Conservation (phyloP, 2,113 vertebrate genomes). For the Petrocephalus microphthalmus region DNA sequence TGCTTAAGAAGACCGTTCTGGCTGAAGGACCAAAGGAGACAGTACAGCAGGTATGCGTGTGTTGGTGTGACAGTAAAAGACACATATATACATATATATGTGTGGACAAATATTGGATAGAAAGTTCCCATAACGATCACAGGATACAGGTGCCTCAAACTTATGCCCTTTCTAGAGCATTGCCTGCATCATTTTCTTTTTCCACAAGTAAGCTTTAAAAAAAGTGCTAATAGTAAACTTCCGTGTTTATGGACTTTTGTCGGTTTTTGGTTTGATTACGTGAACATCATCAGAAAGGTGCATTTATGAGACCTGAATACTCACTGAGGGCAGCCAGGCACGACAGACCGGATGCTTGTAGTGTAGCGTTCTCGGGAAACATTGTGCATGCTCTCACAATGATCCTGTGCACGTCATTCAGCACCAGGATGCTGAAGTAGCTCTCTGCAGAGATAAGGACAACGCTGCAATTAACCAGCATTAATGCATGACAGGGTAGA, state of each 20-base stretch:
- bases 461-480: background rate
- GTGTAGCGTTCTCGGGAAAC: constrained; percentile 65
- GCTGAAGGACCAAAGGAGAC: constrained; percentile 55
- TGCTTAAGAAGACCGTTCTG: constrained; percentile 81
- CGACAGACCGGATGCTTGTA: constrained; percentile 75
- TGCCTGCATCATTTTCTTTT: background rate
- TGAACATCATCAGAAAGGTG: background rate
- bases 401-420: constrained; percentile 76
- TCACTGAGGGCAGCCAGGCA: constrained; percentile 87
- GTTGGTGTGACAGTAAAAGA: background rate
- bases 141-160: background rate
- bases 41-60: background rate
- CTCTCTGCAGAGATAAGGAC: constrained; percentile 62
- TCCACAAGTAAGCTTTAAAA: background rate
- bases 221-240: background rate
- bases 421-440: constrained; percentile 86
- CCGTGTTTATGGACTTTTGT: background rate
- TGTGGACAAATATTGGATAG: background rate
- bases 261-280: background rate
- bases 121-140: background rate
- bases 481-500: background rate
- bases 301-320: constrained; percentile 49
- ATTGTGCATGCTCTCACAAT: constrained; percentile 67
- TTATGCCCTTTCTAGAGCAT: too few species aligned
- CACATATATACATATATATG: background rate